phyloP scores from a whole-genome alignment of 2,797 vertebrate species.

The Pristis pectinata region DNA sequence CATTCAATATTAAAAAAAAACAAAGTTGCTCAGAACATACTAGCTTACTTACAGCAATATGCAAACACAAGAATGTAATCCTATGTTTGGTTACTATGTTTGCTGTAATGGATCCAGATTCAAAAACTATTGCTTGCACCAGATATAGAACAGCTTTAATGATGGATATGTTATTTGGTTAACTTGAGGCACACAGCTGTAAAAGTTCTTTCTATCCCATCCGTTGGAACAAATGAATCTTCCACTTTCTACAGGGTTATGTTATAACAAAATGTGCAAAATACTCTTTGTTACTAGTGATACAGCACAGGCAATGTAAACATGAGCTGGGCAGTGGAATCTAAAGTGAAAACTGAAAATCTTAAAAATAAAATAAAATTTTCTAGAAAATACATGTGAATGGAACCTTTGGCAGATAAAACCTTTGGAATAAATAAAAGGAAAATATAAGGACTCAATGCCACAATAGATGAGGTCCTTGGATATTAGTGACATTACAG shows the following conservation, averaged over 20 bases:
- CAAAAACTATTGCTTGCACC: background rate
- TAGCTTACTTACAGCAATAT: conserved; percentile 3
- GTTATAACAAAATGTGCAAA: no score
- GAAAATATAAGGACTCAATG: background rate
- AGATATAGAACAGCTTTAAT: background rate
- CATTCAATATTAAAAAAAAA: background rate
- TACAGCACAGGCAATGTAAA: background rate
- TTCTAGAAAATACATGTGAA: background rate
- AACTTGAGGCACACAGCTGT: background rate
- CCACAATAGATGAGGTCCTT: background rate
- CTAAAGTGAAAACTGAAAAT: background rate
- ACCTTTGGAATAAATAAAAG: background rate
- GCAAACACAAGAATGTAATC: background rate
- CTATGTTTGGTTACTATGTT: background rate
- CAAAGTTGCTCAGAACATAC: conserved; percentile 3
- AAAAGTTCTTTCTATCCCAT: background rate
- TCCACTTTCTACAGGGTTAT: background rate
- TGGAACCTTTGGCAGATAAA: background rate
- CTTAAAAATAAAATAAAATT: background rate
- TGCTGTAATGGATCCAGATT: background rate
- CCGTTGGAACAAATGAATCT: background rate
- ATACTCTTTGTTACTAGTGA: background rate
- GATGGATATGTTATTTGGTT: conserved; percentile 1
- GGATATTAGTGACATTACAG: background rate
- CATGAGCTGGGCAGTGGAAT: background rate